phyloP scores from a whole-genome alignment of 2,113 vertebrate species.

The Lophochroa leadbeateri region DNA sequence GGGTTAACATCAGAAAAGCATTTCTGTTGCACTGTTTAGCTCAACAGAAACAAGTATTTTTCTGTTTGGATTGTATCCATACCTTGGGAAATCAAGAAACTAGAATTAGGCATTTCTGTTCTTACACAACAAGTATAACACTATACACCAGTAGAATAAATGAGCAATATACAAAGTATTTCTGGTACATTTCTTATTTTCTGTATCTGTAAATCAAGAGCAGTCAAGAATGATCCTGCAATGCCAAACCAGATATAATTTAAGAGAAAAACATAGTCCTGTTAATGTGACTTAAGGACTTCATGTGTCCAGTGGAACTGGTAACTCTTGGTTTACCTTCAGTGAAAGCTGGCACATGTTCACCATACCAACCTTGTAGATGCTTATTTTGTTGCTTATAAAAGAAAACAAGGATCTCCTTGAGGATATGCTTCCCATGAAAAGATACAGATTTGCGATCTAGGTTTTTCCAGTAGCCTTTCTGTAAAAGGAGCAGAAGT shows the following conservation, averaged over 20 bases:
- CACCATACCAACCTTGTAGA: not conserved
- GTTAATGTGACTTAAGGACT: not conserved
- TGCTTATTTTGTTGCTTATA: not conserved
- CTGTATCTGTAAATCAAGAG: not conserved
- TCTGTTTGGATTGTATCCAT: not conserved
- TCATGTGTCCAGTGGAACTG: not conserved
- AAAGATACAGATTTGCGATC: not conserved
- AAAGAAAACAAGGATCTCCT: not conserved
- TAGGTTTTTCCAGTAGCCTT: not conserved
- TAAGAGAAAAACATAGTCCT: not conserved
- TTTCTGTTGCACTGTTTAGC: not conserved
- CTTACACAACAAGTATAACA: not conserved
- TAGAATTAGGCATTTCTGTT: not conserved
- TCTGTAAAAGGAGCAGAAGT: not conserved
- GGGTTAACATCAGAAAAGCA: not conserved
- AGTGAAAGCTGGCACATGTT: not conserved
- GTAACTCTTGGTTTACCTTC: not conserved
- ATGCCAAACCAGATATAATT: not conserved
- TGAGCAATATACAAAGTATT: not conserved
- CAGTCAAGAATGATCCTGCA: not conserved
- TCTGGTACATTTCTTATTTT: not conserved
- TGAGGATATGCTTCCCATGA: not conserved
- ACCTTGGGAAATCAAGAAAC: not conserved
- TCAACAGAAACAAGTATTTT: not conserved
- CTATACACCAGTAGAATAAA: not conserved